Conservation (phyloP, 2,888 invertebrate species). For the Troilus luridus region DNA sequence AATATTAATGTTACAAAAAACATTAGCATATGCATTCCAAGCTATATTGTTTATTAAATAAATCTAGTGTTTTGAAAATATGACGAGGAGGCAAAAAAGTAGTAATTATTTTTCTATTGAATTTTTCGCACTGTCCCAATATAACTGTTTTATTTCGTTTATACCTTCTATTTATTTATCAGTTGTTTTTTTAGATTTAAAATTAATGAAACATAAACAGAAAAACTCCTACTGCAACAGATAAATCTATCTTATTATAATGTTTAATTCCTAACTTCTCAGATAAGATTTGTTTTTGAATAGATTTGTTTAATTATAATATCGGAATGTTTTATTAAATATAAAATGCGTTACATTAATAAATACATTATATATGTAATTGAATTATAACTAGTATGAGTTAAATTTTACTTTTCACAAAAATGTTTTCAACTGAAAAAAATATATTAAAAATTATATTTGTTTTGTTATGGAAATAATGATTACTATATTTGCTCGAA, state of each 20-base stretch:
- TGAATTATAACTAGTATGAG: no score
- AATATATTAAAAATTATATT: no score
- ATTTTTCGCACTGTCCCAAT: slow-evolving; percentile 40
- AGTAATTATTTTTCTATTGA: slow-evolving; percentile 21
- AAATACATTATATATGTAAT: no score
- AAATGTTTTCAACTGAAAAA: neutral
- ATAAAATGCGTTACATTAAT: no score
- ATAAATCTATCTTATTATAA: neutral
- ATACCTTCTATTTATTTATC: neutral
- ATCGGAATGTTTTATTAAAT: no score
- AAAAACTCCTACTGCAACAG: neutral
- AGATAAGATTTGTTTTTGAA: neutral
- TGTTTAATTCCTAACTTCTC: neutral
- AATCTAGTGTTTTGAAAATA: neutral
- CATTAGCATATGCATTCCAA: neutral
- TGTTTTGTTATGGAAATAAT: no score
- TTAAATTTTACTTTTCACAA: neutral
- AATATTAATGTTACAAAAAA: neutral
- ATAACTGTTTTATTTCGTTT: neutral
- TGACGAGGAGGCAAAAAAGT: neutral
- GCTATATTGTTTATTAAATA: neutral
- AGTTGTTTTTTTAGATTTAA: neutral
- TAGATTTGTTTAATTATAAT: no score
- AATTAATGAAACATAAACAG: neutral
- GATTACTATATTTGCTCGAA: no score